Conservation (phyloP, 2,888 invertebrate genomes). For the Drosophila peninsularis region DNA sequence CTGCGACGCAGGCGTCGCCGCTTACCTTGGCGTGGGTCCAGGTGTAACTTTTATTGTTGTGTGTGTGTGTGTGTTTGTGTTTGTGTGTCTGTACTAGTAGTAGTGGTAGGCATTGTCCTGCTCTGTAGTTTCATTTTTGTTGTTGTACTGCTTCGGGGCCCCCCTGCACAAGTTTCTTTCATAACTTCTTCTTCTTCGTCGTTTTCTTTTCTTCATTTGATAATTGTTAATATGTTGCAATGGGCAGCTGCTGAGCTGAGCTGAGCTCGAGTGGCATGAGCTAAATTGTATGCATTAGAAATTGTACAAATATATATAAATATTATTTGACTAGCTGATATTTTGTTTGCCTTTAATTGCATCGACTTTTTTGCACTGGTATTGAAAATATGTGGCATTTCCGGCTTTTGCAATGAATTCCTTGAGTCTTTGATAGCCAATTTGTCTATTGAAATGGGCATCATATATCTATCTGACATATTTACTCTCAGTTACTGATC, state of each 20-base stretch:
- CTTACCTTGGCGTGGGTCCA: constrained; percentile 69
- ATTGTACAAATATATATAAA: constrained; percentile 8
- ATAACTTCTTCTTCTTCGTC: constrained; percentile 37
- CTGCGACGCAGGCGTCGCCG: constrained; percentile 31
- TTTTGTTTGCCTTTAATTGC: background rate
- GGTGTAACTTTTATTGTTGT: constrained; percentile 68
- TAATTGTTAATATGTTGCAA: constrained; percentile 54
- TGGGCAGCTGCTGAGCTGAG: constrained; percentile 38
- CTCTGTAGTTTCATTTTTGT: constrained; percentile 39
- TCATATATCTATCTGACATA: too few species aligned
- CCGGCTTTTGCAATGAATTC: background rate
- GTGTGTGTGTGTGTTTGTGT: background rate
- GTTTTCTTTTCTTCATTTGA: constrained; percentile 23
- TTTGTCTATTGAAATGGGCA: too few species aligned
- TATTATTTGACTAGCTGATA: constrained; percentile 14
- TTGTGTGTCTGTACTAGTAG: constrained; percentile 16
- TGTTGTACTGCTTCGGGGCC: constrained; percentile 24
- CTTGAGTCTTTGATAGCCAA: background rate
- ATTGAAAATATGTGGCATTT: background rate
- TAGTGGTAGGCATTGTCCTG: constrained; percentile 28
- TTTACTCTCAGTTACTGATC: background rate
- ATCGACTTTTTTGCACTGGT: background rate
- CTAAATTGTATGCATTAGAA: constrained; percentile 11
- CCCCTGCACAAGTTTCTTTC: constrained; percentile 46
- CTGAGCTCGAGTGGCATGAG: constrained; percentile 27